phyloP scores from a whole-genome alignment of 2,797 vertebrate species.

The Sebastes oblongus region DNA sequence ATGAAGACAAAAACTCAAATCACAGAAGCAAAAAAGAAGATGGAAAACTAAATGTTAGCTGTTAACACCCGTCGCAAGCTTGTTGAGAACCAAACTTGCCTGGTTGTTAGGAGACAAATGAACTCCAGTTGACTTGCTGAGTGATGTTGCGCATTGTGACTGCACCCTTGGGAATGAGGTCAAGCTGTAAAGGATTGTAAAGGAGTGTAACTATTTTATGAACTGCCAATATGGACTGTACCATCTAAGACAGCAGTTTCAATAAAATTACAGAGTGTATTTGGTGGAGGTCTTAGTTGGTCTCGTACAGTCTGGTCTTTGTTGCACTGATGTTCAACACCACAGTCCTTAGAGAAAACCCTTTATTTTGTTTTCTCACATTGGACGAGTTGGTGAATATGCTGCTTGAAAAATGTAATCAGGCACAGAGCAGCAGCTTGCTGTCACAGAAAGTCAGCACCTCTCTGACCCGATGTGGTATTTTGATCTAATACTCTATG shows the following conservation, averaged over 20 bases:
- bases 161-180: background rate
- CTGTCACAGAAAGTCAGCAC: slow-evolving; percentile 2
- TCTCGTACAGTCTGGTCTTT: background rate
- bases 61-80: background rate
- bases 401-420: background rate
- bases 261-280: background rate
- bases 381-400: background rate
- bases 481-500: slow-evolving; percentile 25
- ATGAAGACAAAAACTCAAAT: background rate
- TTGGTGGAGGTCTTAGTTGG: background rate
- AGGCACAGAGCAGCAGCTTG: background rate
- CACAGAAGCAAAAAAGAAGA: background rate
- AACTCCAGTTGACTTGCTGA: background rate
- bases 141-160: background rate
- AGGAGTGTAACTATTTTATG: background rate
- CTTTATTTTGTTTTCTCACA: background rate
- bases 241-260: background rate
- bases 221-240: background rate
- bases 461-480: slow-evolving; percentile 28
- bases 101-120: background rate
- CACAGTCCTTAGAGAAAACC: background rate
- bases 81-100: background rate
- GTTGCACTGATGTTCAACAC: background rate
- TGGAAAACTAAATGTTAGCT: background rate
- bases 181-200: background rate